Evolutionary conservation across 2,797 vertebrate species (phyloP).

Genomic region (Pogonophryne albipinna): DNA sequence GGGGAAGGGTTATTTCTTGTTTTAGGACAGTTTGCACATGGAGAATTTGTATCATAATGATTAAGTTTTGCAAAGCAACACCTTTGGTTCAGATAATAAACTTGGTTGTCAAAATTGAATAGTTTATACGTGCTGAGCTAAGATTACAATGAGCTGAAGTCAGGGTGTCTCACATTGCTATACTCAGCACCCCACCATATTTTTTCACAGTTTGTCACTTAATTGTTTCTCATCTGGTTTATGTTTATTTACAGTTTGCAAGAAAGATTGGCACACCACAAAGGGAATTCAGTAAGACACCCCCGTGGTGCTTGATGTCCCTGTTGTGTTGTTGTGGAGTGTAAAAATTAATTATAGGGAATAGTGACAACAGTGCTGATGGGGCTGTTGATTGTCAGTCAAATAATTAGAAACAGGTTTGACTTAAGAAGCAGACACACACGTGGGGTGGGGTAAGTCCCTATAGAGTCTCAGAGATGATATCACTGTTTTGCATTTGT

Average conservation of each 20-base stretch:
- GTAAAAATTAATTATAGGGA: slow-evolving; percentile 35
- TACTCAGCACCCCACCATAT: neutral
- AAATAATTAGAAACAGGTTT: slow-evolving; percentile 35
- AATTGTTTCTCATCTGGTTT: slow-evolving; percentile 37
- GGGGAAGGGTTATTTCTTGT: neutral
- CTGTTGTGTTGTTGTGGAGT: slow-evolving; percentile 25
- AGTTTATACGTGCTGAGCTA: neutral
- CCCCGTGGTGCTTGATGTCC: slow-evolving; percentile 2
- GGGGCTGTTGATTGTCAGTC: neutral
- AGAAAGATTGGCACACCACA: neutral
- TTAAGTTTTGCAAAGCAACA: slow-evolving; percentile 5
- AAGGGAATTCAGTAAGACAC: slow-evolving; percentile 5
- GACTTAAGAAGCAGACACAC: slow-evolving; percentile 10
- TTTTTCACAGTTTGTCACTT: slow-evolving; percentile 6
- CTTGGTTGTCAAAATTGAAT: neutral
- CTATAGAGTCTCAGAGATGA: neutral
- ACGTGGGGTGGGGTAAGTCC: neutral
- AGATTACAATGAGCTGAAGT: slow-evolving; percentile 34
- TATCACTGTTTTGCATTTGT: slow-evolving; percentile 10
- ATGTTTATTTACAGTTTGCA: slow-evolving; percentile 13
- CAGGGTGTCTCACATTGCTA: slow-evolving; percentile 3
- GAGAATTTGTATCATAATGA: neutral
- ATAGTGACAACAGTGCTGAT: slow-evolving; percentile 18
- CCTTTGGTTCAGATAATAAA: neutral
- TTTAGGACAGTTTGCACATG: slow-evolving; percentile 1